A percentile compares a stretch with the other conserved stretches of the same genome.
Evolutionary conservation across 2,113 vertebrate genomes (phyloP).

Genomic region (Abramis brama): DNA sequence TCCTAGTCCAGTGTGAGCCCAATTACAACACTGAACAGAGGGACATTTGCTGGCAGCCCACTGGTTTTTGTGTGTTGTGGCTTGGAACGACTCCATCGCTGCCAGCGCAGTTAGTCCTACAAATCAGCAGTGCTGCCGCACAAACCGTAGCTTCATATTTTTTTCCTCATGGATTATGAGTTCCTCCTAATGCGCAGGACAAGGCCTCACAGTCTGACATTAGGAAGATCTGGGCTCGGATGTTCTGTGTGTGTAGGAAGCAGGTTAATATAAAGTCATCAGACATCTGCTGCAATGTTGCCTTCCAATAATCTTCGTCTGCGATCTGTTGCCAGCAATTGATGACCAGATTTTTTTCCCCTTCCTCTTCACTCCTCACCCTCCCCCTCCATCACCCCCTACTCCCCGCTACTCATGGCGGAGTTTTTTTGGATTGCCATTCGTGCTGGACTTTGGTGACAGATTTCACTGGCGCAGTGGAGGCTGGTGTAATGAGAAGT

Average conservation of each 20-base stretch:
- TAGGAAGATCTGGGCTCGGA: conserved; percentile 71
- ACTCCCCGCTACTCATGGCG: conserved; percentile 60
- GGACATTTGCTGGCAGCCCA: conserved; percentile 55
- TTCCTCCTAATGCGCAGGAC: conserved; percentile 78
- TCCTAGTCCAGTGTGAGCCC: conserved; percentile 30
- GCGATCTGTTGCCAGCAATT: conserved; percentile 80
- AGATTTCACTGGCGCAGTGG: conserved; percentile 67
- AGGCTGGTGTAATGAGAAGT: conserved; percentile 66
- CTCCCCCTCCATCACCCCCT: conserved; percentile 36
- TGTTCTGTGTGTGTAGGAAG: conserved; percentile 65
- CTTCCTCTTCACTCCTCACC: conserved; percentile 66
- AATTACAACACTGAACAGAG: conserved; percentile 48
- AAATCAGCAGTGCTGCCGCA: conserved; percentile 50
- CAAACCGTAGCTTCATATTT: background rate
- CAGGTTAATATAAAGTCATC: conserved; percentile 86
- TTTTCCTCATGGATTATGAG: conserved; percentile 74
- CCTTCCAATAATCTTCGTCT: conserved; percentile 81
- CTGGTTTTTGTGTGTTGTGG: conserved; percentile 64
- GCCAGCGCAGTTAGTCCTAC: conserved; percentile 68
- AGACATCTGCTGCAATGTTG: conserved; percentile 82
- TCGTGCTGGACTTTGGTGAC: conserved; percentile 70
- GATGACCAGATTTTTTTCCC: conserved; percentile 76
- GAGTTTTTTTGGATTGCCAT: conserved; percentile 74
- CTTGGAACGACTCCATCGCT: conserved; percentile 56
- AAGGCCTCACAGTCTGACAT: conserved; percentile 80